Conservation (phyloP, 2,113 vertebrate genomes). For the Ondatra zibethicus region DNA sequence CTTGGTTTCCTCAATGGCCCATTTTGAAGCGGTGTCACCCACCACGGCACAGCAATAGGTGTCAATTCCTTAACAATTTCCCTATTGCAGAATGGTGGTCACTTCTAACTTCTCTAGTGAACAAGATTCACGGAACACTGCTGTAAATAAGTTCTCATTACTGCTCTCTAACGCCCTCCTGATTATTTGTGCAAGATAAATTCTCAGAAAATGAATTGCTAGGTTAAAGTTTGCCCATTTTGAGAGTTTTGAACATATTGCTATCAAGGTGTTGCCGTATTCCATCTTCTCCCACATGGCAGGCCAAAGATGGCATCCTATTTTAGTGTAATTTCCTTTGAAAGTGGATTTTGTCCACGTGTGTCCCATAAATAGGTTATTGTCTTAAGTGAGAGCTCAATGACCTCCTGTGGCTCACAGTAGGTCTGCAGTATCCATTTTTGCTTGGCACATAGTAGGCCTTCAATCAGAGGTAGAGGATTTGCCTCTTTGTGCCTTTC, state of each 20-base stretch:
- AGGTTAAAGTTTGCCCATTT: neutral
- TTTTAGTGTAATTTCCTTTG: constrained; percentile 1
- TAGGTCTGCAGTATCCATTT: neutral
- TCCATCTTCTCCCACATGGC: neutral
- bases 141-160: neutral
- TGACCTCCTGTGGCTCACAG: neutral
- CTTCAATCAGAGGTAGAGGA: neutral
- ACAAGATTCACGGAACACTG: neutral
- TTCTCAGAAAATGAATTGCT: neutral
- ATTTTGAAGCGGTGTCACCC: neutral
- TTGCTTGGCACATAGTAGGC: neutral
- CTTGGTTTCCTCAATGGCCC: neutral
- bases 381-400: neutral
- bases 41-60: neutral
- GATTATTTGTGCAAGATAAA: constrained; percentile 11
- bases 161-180: neutral
- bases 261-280: neutral
- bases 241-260: neutral
- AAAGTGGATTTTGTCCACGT: neutral
- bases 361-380: neutral
- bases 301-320: neutral
- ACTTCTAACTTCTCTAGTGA: neutral
- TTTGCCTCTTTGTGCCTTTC: neutral
- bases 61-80: neutral
- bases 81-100: neutral